Evolutionary conservation across 2,888 invertebrate genomes (phyloP).

Genomic region (Gymnosoma rotundatum): DNA sequence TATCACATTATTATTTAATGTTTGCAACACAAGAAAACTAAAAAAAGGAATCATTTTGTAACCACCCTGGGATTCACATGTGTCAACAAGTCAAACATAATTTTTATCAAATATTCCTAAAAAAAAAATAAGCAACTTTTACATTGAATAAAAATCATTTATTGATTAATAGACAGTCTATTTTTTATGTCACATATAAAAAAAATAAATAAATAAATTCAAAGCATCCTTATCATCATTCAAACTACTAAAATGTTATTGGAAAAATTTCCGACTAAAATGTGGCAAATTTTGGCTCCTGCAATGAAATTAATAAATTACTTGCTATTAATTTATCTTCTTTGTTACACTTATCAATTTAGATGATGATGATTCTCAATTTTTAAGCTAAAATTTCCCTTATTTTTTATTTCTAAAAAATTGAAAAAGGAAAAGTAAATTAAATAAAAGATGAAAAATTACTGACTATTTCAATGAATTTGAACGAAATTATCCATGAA

Average conservation of each 20-base stretch:
- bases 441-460: conserved; percentile 1
- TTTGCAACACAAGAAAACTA: conserved; percentile 31
- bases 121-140: conserved; percentile 19
- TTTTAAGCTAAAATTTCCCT: conserved; percentile 48
- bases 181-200: conserved; percentile 34
- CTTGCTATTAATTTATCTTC: conserved; percentile 57
- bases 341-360: conserved; percentile 54
- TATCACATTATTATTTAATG: conserved; percentile 54
- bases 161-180: conserved; percentile 55
- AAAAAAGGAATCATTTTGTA: background rate
- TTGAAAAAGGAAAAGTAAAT: background rate
- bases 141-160: conserved; percentile 38
- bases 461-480: too few relatives aligned
- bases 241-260: background rate
- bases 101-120: conserved; percentile 59
- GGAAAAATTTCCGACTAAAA: background rate
- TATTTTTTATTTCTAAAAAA: conserved; percentile 20
- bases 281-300: background rate
- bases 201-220: conserved; percentile 6
- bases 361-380: conserved; percentile 37
- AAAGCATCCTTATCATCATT: conserved; percentile 39
- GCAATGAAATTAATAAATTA: conserved; percentile 59
- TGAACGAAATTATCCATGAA: too few relatives aligned
- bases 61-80: conserved; percentile 52
- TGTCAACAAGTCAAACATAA: conserved; percentile 67